These are phyloP conservation scores for Diaphora mendica DNA, from an alignment of 2,888 invertebrate species.

Conservation along the genomic window DNA sequence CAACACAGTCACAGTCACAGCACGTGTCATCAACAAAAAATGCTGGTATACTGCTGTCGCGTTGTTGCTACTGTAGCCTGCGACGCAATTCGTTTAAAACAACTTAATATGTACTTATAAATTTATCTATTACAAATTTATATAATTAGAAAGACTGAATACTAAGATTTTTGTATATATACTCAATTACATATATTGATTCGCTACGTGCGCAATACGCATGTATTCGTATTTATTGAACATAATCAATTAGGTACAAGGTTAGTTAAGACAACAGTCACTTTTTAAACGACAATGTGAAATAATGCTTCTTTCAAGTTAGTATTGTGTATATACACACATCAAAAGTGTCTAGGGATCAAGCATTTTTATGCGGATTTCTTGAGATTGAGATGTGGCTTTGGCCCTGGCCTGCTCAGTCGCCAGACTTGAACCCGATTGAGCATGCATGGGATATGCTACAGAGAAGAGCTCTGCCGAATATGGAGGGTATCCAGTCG, in stretches of 20 bases:
- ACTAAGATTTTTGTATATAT: not conserved
- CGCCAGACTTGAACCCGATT: too few species aligned
- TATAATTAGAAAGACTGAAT: not conserved
- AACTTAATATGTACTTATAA: not conserved
- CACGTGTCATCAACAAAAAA: not conserved
- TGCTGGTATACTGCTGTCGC: not conserved
- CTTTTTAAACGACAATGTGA: not conserved
- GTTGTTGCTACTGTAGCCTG: too few species aligned
- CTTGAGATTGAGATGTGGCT: too few species aligned
- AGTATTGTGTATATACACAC: constrained; percentile 11
- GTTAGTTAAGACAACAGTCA: constrained; percentile 9
- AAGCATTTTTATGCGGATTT: too few species aligned
- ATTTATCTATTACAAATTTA: not conserved
- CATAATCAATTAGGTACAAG: constrained; percentile 30
- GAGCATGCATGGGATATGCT: too few species aligned
- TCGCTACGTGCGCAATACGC: constrained; percentile 4
- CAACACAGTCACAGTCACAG: not conserved
- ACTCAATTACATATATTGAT: not conserved
- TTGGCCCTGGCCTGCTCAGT: too few species aligned
- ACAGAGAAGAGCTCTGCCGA: too few species aligned
- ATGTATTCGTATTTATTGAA: constrained; percentile 11
- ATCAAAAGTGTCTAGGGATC: too few species aligned
- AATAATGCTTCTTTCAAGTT: constrained; percentile 16
- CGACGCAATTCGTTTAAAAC: too few species aligned
- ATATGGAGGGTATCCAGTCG: too few species aligned